A percentile compares a stretch with the other conserved stretches of the same genome.
Conservation (phyloP, 2,888 invertebrate species). For the Pogonocherus hispidulus region DNA sequence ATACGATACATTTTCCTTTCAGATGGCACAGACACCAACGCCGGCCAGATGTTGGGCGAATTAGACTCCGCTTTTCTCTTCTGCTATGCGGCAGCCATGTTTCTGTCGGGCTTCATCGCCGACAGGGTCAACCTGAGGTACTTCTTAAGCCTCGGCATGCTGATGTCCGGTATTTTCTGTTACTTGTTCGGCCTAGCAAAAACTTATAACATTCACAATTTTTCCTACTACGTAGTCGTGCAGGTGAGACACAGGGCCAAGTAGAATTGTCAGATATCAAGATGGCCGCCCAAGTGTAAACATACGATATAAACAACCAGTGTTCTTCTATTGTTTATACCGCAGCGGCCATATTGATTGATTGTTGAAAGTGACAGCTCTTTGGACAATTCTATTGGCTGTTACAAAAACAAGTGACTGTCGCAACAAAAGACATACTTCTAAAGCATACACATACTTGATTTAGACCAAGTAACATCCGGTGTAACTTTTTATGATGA, state of each 20-base stretch:
- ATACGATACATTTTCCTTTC: too few species aligned
- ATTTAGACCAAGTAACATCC: too few species aligned
- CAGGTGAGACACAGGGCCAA: too few species aligned
- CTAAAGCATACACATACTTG: too few species aligned
- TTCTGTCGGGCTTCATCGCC: conserved; percentile 89
- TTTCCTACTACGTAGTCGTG: conserved; percentile 85
- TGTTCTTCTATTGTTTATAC: too few species aligned
- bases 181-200: conserved; percentile 92
- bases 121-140: conserved; percentile 92
- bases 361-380: too few species aligned
- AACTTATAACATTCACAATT: conserved; percentile 83
- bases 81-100: conserved; percentile 95
- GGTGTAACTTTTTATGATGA: neutral
- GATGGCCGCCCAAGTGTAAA: neutral
- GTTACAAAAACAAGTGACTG: too few species aligned
- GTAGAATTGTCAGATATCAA: neutral
- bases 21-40: conserved; percentile 80
- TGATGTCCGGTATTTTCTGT: conserved; percentile 87
- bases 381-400: too few species aligned
- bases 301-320: too few species aligned
- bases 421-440: too few species aligned
- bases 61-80: conserved; percentile 94
- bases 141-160: conserved; percentile 93
- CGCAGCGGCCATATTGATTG: too few species aligned
- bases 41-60: conserved; percentile 84